Evolutionary conservation across 2,888 invertebrate genomes (phyloP), one percentile per base, ranked within the genome.

Genomic region (Tenthredo notha): DNA sequence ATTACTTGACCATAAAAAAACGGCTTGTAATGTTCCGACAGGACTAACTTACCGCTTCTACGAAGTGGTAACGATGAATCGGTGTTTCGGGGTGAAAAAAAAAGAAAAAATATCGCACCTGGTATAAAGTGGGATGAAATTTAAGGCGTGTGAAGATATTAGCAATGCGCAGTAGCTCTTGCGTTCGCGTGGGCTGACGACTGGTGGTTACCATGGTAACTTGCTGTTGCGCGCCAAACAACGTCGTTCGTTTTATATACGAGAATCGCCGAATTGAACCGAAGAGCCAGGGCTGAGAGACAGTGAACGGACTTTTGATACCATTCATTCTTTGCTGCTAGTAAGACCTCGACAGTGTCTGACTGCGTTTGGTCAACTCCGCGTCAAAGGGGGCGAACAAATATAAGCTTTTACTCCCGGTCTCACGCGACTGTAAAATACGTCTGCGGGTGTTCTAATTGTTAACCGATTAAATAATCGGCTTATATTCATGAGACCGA

Each of bases 161-260:
- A 43, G 72, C 40, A 21, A 21, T 18, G 72, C 40, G 72, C 43
- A 74, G 43, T 74, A 43, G 40, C 21, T 40, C 10, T 40, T 5
- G 21, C 29, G 43, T 6, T 74, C 72, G 43, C 43, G 72, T 43
- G 72, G 72, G 72, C 21, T 21, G 72, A 43, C 67, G 65, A 33
- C 18, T 25, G 29, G 2, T 33, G 40, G 33, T 54, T 43, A 10
- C 43, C 54, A 77, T 50, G 77, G 77, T 21, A 18, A 77, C 77
- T 29, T 29, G 77, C 50, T 77, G 77, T 77, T 77, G 77, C 77
- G 77, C 77, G 77, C 77, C 77, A 77, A 77, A 77, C 77, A 77
- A 77, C 77, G 77, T 50, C 77, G 54, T 12, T 77, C 77, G 47
- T 25, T 50, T 4, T n/a, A n/a, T n/a, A 4, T n/a, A 12, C 58